These are phyloP conservation scores for Passer montanus DNA, from an alignment of 2,113 vertebrate genomes.

Conservation along the genomic window DNA sequence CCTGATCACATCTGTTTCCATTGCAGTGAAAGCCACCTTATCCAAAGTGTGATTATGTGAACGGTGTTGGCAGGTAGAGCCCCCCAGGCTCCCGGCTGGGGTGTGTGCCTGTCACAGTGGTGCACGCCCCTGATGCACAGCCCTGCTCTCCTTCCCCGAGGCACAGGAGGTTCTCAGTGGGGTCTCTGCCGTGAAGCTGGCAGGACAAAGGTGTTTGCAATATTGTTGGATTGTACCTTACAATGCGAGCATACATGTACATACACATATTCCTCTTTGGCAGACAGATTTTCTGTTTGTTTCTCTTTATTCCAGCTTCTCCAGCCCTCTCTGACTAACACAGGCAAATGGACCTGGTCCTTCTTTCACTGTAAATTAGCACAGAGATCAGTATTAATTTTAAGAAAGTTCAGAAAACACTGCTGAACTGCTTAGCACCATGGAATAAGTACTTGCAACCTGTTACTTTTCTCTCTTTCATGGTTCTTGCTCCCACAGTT, in stretches of 20 bases:
- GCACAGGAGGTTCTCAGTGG: neutral
- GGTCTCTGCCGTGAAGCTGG: neutral
- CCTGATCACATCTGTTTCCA: neutral
- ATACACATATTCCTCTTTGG: neutral
- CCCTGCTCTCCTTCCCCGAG: neutral
- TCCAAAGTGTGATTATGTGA: neutral
- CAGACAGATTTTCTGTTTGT: neutral
- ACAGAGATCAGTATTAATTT: neutral
- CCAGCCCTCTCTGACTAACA: neutral
- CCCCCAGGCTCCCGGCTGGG: neutral
- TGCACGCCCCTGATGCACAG: neutral
- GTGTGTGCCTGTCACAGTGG: neutral
- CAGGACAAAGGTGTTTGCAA: neutral
- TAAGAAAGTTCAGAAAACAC: neutral
- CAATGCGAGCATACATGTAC: fast-evolving
- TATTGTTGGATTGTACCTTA: neutral
- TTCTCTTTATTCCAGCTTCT: neutral
- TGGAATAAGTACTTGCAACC: neutral
- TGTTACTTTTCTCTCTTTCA: neutral
- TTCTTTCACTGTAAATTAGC: neutral
- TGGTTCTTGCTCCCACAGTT: neutral
- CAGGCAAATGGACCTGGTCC: neutral
- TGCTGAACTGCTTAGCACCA: neutral
- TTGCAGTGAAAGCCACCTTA: neutral
- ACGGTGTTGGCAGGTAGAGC: no score